Percentiles rank a stretch among this genome's conserved stretches.
phyloP scores from a whole-genome alignment of 92 coral and sea anemone genomes.

The Actinernus sp. region DNA sequence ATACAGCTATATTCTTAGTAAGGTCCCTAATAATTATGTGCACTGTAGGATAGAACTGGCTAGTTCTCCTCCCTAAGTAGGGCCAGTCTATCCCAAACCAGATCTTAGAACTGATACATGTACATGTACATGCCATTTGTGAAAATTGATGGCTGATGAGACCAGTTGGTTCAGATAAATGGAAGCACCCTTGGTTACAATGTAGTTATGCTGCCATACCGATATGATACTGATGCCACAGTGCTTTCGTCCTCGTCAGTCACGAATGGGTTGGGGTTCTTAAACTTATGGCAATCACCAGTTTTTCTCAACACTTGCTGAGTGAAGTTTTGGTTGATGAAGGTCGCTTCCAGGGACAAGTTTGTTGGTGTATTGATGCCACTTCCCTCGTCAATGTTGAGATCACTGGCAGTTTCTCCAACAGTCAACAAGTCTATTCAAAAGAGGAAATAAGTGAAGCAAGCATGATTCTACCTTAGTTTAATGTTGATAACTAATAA shows the following conservation, averaged over 20 bases:
- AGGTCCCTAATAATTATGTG: too few relatives aligned
- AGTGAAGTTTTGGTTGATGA: slow-evolving; percentile 98
- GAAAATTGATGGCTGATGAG: too few relatives aligned
- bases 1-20: too few relatives aligned
- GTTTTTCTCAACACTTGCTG: slow-evolving; percentile 88
- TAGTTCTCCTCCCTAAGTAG: too few relatives aligned
- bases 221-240: slow-evolving; percentile 97
- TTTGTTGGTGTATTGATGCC: slow-evolving; percentile 98
- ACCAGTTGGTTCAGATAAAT: too few relatives aligned
- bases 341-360: slow-evolving; percentile 96
- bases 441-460: neutral
- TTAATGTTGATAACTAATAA: neutral
- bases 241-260: slow-evolving; percentile 84
- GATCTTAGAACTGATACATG: too few relatives aligned
- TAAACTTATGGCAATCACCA: slow-evolving; percentile 59
- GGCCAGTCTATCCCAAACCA: too few relatives aligned
- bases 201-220: too few relatives aligned
- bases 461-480: too few relatives aligned
- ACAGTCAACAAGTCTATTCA: slow-evolving; percentile 89
- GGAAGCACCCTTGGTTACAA: too few relatives aligned
- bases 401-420: slow-evolving; percentile 96
- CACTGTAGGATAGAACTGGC: too few relatives aligned
- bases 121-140: too few relatives aligned
- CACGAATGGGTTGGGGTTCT: slow-evolving; percentile 92
- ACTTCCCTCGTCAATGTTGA: slow-evolving; percentile 84